A percentile compares a stretch with the other conserved stretches of the same genome.
Conservation (phyloP, 2,888 invertebrate genomes). For the Torymus tubicola region DNA sequence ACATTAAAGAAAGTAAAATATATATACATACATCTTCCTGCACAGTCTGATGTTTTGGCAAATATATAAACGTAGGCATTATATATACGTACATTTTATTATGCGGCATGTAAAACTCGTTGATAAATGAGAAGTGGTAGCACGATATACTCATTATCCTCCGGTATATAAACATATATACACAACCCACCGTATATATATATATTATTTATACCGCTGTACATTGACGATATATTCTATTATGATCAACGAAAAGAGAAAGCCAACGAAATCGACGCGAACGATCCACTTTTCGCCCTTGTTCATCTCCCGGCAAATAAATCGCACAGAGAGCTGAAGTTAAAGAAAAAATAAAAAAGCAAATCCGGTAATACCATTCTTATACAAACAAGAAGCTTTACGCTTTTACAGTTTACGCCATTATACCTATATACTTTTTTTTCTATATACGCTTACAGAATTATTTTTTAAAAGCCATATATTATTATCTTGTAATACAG, state of each 20-base stretch:
- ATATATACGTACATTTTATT: constrained; percentile 53
- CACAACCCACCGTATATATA: not conserved
- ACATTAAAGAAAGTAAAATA: not conserved
- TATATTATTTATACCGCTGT: constrained; percentile 29
- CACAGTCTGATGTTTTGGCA: constrained; percentile 29
- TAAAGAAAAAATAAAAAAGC: constrained; percentile 24
- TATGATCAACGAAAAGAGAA: constrained; percentile 24
- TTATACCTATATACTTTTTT: not conserved
- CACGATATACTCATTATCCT: constrained; percentile 61
- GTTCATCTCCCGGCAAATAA: not conserved
- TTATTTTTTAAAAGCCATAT: constrained; percentile 35
- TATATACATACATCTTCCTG: constrained; percentile 14
- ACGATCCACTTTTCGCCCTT: constrained; percentile 63
- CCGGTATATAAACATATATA: constrained; percentile 12
- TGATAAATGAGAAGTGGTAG: constrained; percentile 63
- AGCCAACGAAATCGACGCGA: constrained; percentile 38
- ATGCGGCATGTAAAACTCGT: constrained; percentile 67
- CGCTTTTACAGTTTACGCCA: constrained; percentile 33
- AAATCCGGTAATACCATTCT: not conserved
- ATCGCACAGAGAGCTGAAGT: constrained; percentile 34
- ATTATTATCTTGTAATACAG: constrained; percentile 41
- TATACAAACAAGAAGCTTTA: constrained; percentile 32
- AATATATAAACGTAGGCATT: constrained; percentile 40
- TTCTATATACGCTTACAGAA: constrained; percentile 32
- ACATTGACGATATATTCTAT: constrained; percentile 33